Conservation (phyloP, 2,888 invertebrate genomes). For the Callosobruchus maculatus region DNA sequence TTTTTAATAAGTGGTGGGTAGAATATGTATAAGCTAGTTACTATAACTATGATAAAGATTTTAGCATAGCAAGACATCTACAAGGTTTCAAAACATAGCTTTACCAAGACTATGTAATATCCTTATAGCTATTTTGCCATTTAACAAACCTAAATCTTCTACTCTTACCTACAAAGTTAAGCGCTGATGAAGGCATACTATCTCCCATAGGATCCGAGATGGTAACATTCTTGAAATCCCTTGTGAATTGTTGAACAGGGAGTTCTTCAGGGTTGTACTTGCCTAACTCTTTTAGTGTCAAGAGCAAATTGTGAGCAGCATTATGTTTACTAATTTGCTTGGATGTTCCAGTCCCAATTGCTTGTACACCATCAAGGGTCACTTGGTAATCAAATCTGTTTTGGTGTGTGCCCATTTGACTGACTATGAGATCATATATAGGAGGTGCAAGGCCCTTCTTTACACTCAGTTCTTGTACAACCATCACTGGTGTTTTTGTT, state of each 20-base stretch:
- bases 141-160: background rate
- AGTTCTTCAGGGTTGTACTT: conserved; percentile 36
- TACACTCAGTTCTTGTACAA: conserved; percentile 64
- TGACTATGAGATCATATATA: conserved; percentile 47
- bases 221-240: conserved; percentile 6
- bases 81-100: too few relatives aligned
- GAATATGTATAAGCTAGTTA: too few relatives aligned
- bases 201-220: conserved; percentile 24
- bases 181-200: conserved; percentile 13
- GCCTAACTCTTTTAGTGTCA: conserved; percentile 44
- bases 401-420: conserved; percentile 39
- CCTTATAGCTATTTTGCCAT: too few relatives aligned
- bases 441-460: conserved; percentile 53
- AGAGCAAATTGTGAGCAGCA: conserved; percentile 53
- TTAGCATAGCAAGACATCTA: too few relatives aligned
- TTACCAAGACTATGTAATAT: too few relatives aligned
- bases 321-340: conserved; percentile 62
- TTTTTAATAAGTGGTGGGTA: too few relatives aligned
- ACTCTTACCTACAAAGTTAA: conserved; percentile 23
- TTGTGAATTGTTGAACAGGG: conserved; percentile 30
- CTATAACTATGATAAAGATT: too few relatives aligned
- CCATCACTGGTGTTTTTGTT: conserved; percentile 63
- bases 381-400: conserved; percentile 53
- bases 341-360: conserved; percentile 44
- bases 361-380: conserved; percentile 39